These are phyloP conservation scores for Hemitrygon akajei DNA, from an alignment of 2,797 vertebrate species.

Conservation along the genomic window DNA sequence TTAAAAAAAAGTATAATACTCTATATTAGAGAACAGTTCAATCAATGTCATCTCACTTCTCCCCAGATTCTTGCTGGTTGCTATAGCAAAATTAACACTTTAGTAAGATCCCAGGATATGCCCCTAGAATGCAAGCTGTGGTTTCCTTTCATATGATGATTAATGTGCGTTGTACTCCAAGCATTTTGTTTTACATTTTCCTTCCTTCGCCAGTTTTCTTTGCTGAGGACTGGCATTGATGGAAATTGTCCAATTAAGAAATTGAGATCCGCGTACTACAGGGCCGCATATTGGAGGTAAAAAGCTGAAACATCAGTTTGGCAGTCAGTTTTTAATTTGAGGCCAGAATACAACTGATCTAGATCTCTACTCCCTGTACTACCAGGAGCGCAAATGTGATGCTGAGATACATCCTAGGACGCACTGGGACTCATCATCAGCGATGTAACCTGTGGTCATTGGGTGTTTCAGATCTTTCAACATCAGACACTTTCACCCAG, in stretches of 20 bases:
- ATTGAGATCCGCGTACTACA: too few species aligned
- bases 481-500: too few species aligned
- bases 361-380: background rate
- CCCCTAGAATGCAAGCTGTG: background rate
- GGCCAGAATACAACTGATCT: background rate
- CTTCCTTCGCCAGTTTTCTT: background rate
- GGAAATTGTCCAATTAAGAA: too few species aligned
- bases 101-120: background rate
- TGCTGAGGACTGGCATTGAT: too few species aligned
- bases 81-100: background rate
- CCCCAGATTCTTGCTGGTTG: background rate
- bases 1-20: background rate
- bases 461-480: too few species aligned
- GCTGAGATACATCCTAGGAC: too few species aligned
- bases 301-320: too few species aligned
- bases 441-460: too few species aligned
- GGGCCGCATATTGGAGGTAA: too few species aligned
- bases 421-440: too few species aligned
- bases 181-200: background rate
- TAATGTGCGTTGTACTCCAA: background rate
- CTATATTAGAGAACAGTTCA: background rate
- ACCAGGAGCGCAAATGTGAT: slow-evolving; percentile 38
- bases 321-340: background rate
- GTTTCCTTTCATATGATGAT: background rate
- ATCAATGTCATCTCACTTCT: background rate